Evolutionary conservation across 2,888 invertebrate genomes (phyloP).

Genomic region (Helicoverpa assulta): DNA sequence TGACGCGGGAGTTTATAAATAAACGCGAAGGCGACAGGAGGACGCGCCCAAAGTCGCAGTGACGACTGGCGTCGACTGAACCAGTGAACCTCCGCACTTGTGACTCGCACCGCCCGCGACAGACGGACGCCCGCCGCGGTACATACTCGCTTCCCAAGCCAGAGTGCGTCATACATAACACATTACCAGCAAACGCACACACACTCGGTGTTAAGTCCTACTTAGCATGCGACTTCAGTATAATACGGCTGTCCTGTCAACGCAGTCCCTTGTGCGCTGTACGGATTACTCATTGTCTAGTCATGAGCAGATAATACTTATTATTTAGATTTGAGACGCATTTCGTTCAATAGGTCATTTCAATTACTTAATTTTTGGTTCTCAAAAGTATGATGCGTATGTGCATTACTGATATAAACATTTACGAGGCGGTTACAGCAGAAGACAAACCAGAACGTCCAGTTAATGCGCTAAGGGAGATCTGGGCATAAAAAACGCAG

Average conservation of each 20-base stretch:
- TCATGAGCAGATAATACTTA: too few species aligned
- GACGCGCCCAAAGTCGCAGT: constrained; percentile 85
- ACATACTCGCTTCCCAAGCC: constrained; percentile 76
- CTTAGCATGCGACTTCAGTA: constrained; percentile 79
- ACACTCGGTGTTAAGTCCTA: constrained; percentile 75
- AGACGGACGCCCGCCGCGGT: constrained; percentile 79
- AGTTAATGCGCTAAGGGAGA: too few species aligned
- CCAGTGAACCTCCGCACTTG: constrained; percentile 69
- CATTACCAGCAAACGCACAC: constrained; percentile 69
- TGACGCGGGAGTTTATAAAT: constrained; percentile 87
- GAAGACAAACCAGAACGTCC: too few species aligned
- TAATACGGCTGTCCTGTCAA: constrained; percentile 67
- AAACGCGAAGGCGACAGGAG: constrained; percentile 84
- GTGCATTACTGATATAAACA: too few species aligned
- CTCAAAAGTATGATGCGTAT: too few species aligned
- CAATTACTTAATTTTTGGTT: too few species aligned
- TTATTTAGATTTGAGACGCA: too few species aligned
- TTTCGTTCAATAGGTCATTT: too few species aligned
- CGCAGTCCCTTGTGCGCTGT: constrained; percentile 56
- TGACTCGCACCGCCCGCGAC: constrained; percentile 71
- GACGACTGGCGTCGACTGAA: constrained; percentile 79
- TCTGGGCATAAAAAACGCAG: too few species aligned
- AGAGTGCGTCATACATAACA: constrained; percentile 83
- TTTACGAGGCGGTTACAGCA: too few species aligned
- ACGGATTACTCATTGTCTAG: constrained; percentile 24